phyloP scores from a whole-genome alignment of 1,140 invertebrate species.

The Panagrolaimus sp. region DNA sequence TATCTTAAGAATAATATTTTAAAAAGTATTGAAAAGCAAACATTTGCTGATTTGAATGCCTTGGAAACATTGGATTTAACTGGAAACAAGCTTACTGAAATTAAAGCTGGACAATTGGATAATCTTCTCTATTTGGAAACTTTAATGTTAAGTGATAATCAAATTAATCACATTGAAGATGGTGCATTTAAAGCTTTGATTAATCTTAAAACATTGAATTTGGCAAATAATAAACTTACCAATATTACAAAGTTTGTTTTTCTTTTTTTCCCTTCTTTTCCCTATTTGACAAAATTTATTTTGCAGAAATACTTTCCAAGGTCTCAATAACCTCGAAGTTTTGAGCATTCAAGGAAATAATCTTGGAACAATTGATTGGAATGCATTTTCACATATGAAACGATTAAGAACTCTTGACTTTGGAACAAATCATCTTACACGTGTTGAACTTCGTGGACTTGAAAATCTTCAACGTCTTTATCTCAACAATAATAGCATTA shows the following conservation, averaged over 20 bases:
- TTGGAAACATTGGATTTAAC: conserved; percentile 11
- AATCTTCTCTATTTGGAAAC: conserved; percentile 24
- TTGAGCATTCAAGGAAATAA: conserved; percentile 38
- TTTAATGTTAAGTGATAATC: conserved; percentile 34
- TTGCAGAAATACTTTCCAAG: conserved; percentile 46
- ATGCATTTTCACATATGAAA: conserved; percentile 42
- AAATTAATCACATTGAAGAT: conserved; percentile 44
- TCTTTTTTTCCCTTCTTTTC: background rate
- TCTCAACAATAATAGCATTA: conserved; percentile 51
- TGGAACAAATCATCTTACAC: conserved; percentile 39
- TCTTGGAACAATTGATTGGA: conserved; percentile 24
- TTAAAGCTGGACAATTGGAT: conserved; percentile 10
- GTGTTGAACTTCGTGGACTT: conserved; percentile 39
- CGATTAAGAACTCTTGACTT: conserved; percentile 42
- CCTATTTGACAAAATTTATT: too few relatives aligned
- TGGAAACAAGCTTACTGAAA: conserved; percentile 11
- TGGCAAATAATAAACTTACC: conserved; percentile 40
- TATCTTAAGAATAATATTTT: conserved; percentile 15
- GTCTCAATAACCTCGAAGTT: conserved; percentile 42
- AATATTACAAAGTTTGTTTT: conserved; percentile 47
- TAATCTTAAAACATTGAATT: conserved; percentile 42
- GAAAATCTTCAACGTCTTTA: conserved; percentile 42
- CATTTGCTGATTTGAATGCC: background rate
- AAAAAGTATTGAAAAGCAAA: conserved; percentile 13
- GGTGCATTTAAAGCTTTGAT: conserved; percentile 40